Percentiles rank a stretch among this genome's conserved stretches.
Conservation (phyloP, 2,797 vertebrate genomes). For the Acanthurus tractus region DNA sequence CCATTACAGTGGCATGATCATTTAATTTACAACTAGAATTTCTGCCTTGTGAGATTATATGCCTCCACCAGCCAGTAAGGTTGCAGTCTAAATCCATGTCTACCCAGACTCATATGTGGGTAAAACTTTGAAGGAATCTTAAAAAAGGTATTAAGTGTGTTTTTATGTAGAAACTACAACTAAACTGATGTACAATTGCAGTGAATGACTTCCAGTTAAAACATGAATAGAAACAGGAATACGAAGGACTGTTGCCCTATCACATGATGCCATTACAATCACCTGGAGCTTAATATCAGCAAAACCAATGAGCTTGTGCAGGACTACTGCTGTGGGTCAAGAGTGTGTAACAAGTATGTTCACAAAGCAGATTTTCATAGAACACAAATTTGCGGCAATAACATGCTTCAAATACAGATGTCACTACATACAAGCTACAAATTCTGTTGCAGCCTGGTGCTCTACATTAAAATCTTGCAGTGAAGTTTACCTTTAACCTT, state of each 20-base stretch:
- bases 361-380: too few species aligned
- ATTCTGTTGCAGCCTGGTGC: too few species aligned
- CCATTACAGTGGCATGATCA: slow-evolving; percentile 4
- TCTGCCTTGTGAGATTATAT: background rate
- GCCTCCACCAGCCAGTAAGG: background rate
- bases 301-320: too few species aligned
- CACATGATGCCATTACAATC: background rate
- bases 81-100: background rate
- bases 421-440: background rate
- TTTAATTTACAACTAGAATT: background rate
- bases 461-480: background rate
- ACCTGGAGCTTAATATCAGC: background rate
- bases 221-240: too few species aligned
- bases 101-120: background rate
- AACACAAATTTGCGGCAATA: too few species aligned
- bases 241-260: background rate
- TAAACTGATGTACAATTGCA: background rate
- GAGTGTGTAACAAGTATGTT: too few species aligned
- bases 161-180: background rate
- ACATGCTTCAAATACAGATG: background rate
- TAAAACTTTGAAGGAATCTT: background rate
- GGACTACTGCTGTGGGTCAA: too few species aligned
- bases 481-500: background rate
- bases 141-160: background rate
- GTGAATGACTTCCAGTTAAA: background rate